Evolutionary conservation across 2,113 vertebrate species (phyloP).

Genomic region (Bubalus kerabau): DNA sequence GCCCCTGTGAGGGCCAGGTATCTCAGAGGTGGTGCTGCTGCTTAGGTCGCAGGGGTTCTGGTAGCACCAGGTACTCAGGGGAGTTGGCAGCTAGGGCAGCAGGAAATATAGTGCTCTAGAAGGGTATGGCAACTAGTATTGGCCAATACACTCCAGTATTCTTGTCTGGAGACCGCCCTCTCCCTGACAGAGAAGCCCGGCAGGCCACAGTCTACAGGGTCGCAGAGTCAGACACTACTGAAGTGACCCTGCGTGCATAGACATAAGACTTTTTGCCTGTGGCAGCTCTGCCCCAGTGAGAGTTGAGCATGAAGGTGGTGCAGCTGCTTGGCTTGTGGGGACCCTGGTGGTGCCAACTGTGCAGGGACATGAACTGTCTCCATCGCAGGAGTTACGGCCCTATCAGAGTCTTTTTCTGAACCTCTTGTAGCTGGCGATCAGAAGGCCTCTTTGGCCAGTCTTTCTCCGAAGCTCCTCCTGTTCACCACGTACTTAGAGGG

Average conservation of each 20-base stretch:
- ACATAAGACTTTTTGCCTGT: not conserved
- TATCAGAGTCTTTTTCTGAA: not conserved
- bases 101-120: not conserved
- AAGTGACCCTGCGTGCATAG: not conserved
- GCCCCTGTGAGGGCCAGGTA: not conserved
- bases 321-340: not conserved
- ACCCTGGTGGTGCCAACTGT: not conserved
- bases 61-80: not conserved
- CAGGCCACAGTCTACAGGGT: not conserved
- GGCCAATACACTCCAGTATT: not conserved
- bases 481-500: fast-evolving
- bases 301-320: not conserved
- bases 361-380: not conserved
- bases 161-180: not conserved
- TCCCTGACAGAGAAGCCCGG: not conserved
- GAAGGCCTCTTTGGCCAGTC: not conserved
- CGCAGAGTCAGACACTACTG: not conserved
- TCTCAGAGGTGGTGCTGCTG: not conserved
- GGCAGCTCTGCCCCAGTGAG: not conserved
- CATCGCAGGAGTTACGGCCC: fast-evolving
- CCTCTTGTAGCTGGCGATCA: not conserved
- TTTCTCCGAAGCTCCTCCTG: not conserved
- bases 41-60: not conserved
- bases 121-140: not conserved
- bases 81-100: not conserved